A percentile compares a stretch with the other conserved stretches of the same genome.
Evolutionary conservation across 2,113 vertebrate species (phyloP).

Genomic region (Clarias batrachus): DNA sequence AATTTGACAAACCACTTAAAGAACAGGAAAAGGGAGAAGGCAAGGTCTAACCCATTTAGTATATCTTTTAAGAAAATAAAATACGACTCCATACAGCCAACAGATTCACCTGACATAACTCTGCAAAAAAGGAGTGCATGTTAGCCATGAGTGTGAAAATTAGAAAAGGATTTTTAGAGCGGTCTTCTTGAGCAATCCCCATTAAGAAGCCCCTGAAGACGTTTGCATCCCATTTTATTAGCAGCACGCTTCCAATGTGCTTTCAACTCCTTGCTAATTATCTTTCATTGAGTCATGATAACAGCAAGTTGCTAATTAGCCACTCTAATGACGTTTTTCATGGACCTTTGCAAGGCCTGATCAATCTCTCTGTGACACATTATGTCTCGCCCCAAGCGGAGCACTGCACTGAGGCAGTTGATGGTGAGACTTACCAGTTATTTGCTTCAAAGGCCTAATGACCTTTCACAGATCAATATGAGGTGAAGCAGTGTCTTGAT

Average conservation of each 20-base stretch:
- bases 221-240: slow-evolving; percentile 22
- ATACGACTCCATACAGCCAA: not conserved
- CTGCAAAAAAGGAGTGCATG: not conserved
- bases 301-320: slow-evolving; percentile 64
- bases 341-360: slow-evolving; percentile 49
- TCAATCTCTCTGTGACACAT: slow-evolving; percentile 46
- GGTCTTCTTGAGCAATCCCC: not conserved
- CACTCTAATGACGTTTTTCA: slow-evolving; percentile 57
- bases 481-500: slow-evolving; percentile 49
- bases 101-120: not conserved
- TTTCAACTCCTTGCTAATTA: slow-evolving; percentile 58
- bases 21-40: not conserved
- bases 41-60: not conserved
- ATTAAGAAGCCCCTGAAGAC: slow-evolving; percentile 5
- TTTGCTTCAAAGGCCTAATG: slow-evolving; percentile 45
- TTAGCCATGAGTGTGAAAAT: not conserved
- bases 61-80: not conserved
- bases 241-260: slow-evolving; percentile 26
- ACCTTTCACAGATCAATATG: slow-evolving; percentile 56
- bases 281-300: slow-evolving; percentile 42
- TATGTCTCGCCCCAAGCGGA: slow-evolving; percentile 1
- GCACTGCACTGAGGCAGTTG: not conserved
- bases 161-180: not conserved
- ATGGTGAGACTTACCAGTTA: slow-evolving; percentile 15
- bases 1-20: not conserved